Conservation (phyloP, 2,797 vertebrate species). For the Oreortyx pictus region DNA sequence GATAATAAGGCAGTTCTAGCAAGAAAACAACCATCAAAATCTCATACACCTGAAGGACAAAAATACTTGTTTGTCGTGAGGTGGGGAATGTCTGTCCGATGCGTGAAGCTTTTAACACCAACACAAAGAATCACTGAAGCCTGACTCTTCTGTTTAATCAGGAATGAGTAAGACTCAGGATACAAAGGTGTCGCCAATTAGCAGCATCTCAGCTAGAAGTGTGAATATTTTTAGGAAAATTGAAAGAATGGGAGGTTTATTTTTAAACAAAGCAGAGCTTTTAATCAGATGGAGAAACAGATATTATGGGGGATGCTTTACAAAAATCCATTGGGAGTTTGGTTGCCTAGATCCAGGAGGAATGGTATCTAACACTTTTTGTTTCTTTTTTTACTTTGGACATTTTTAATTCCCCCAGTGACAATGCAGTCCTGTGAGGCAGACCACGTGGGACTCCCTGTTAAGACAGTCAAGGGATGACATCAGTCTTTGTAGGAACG, state of each 20-base stretch:
- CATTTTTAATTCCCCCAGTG: not conserved
- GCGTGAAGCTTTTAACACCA: conserved; percentile 1
- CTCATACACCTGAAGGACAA: not conserved
- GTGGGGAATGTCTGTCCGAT: not conserved
- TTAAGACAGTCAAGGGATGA: not conserved
- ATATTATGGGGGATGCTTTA: not conserved
- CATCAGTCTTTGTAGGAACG: not conserved
- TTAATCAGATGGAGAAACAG: not conserved
- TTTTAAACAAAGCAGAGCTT: conserved; percentile 37
- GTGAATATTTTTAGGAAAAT: conserved; percentile 35
- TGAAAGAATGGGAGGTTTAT: not conserved
- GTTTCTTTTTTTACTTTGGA: not conserved
- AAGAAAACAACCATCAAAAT: conserved; percentile 43
- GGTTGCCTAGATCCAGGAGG: not conserved
- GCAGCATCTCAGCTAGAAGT: conserved; percentile 10
- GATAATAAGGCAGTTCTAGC: not conserved
- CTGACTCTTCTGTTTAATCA: conserved; percentile 32
- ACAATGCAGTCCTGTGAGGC: not conserved
- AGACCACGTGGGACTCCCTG: not conserved
- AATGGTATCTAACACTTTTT: not conserved
- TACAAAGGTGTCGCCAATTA: conserved; percentile 63
- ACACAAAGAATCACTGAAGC: conserved; percentile 27
- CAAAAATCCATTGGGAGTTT: conserved; percentile 10
- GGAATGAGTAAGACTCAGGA: conserved; percentile 40
- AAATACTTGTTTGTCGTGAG: not conserved